Percentiles rank a stretch among this genome's conserved stretches.
Conservation (phyloP, 2,797 vertebrate genomes). For the Cossypha polioptera region DNA sequence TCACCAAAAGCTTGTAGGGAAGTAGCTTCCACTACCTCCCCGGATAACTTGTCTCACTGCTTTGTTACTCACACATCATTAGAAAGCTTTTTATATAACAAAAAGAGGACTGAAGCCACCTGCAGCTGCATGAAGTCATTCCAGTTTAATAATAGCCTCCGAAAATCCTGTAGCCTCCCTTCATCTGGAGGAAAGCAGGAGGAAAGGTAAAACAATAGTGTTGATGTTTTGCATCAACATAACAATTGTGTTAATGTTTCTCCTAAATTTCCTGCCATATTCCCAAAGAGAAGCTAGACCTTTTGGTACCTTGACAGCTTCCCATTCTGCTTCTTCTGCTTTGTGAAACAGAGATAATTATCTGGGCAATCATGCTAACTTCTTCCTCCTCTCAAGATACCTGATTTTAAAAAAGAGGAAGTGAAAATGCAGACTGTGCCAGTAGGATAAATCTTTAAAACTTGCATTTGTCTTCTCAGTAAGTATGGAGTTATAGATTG, state of each 20-base stretch:
- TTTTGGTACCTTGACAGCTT: neutral
- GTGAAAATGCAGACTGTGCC: neutral
- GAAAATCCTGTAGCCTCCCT: neutral
- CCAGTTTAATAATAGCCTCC: neutral
- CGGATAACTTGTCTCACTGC: neutral
- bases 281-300: neutral
- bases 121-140: slow-evolving; percentile 9
- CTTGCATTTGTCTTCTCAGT: neutral
- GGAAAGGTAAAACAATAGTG: slow-evolving; percentile 52
- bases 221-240: neutral
- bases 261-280: neutral
- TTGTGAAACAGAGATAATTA: neutral
- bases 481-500: neutral
- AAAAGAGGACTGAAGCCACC: neutral
- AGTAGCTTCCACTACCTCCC: neutral
- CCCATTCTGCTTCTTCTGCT: neutral
- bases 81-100: neutral
- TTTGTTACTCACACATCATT: neutral
- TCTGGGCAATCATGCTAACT: neutral
- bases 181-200: slow-evolving; percentile 19
- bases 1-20: neutral
- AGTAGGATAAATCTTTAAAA: neutral
- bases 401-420: neutral
- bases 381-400: neutral
- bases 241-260: neutral